These are phyloP conservation scores for Matsumurasca onukii DNA, from an alignment of 1,140 invertebrate genomes.

Conservation along the genomic window DNA sequence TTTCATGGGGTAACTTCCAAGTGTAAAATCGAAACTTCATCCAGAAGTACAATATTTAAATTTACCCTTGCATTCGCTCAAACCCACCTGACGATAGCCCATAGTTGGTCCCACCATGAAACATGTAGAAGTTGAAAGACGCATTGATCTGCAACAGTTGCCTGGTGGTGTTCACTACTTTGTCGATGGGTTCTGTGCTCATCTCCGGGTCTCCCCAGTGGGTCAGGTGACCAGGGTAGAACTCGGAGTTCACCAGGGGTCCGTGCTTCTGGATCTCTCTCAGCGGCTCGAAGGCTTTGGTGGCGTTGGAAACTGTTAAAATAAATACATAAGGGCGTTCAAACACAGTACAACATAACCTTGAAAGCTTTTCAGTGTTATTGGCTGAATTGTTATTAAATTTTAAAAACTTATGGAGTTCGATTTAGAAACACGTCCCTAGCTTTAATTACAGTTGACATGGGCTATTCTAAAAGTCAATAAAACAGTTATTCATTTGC, in stretches of 20 bases:
- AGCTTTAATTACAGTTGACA: background rate
- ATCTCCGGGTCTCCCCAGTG: conserved; percentile 76
- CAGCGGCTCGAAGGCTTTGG: conserved; percentile 50
- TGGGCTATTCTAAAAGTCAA: background rate
- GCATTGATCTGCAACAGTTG: conserved; percentile 58
- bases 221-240: conserved; percentile 86
- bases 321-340: background rate
- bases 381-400: background rate
- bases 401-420: background rate
- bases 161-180: conserved; percentile 60
- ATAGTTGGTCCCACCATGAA: conserved; percentile 70
- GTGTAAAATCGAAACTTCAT: too few species aligned
- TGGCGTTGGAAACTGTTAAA: conserved; percentile 44
- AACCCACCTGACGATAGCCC: conserved; percentile 65
- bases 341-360: background rate
- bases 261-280: conserved; percentile 55
- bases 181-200: conserved; percentile 49
- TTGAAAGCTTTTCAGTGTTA: background rate
- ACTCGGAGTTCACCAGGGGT: conserved; percentile 87
- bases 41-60: too few species aligned
- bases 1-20: too few species aligned
- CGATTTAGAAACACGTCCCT: background rate
- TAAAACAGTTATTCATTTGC: background rate
- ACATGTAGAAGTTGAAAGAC: conserved; percentile 71
- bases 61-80: too few species aligned